A percentile compares a stretch with the other conserved stretches of the same genome.
Conservation (phyloP, 2,113 vertebrate genomes). For the Coryphaenoides rupestris region DNA sequence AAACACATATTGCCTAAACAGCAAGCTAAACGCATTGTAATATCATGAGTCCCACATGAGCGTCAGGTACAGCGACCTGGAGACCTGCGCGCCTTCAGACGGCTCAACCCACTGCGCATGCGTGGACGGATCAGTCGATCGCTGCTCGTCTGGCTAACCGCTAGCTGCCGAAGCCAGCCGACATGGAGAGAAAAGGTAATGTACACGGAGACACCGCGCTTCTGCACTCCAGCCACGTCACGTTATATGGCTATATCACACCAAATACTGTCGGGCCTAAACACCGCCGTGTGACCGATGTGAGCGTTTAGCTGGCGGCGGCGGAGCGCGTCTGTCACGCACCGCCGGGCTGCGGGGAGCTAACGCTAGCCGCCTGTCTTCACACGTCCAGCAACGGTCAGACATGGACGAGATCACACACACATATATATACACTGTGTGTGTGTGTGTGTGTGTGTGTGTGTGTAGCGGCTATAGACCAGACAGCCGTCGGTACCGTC, state of each 20-base stretch:
- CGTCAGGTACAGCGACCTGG: no score
- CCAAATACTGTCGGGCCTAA: neutral
- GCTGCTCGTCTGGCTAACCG: constrained; percentile 60
- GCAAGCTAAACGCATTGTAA: no score
- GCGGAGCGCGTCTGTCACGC: constrained; percentile 53
- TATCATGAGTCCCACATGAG: no score
- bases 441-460: no score
- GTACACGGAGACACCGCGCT: constrained; percentile 29
- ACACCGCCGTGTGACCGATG: constrained; percentile 11
- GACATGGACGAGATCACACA: constrained; percentile 49
- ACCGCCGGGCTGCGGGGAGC: constrained; percentile 44
- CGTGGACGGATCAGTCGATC: constrained; percentile 65
- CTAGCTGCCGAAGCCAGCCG: constrained; percentile 71
- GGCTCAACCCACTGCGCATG: constrained; percentile 55
- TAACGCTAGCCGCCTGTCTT: constrained; percentile 48
- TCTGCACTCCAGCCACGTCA: neutral
- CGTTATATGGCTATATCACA: neutral
- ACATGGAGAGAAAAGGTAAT: constrained; percentile 97
- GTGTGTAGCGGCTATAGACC: no score
- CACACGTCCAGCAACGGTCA: constrained; percentile 57
- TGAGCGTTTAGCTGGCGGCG: constrained; percentile 15
- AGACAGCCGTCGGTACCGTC: neutral
- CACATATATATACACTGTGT: constrained; percentile 13
- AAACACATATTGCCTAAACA: no score
- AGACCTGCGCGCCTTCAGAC: no score